Conservation (phyloP, 2,113 vertebrate species). For the Myotis yumanensis region DNA sequence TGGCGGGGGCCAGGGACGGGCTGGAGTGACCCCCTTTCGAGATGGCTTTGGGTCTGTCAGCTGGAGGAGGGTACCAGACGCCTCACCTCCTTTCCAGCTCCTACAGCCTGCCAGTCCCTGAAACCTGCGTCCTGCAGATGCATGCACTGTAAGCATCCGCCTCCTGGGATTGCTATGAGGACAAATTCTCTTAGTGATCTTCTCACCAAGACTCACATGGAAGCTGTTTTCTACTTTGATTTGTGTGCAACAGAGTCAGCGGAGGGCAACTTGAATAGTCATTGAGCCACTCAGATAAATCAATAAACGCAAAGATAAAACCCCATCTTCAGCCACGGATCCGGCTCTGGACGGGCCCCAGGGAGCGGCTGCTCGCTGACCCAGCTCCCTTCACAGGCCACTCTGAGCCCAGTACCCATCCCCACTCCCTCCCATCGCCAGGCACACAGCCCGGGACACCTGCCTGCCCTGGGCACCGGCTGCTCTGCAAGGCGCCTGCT, state of each 20-base stretch:
- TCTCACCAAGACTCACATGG: neutral
- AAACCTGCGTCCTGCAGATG: neutral
- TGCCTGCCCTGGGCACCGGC: too few relatives aligned
- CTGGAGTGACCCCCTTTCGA: neutral
- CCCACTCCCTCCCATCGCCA: too few relatives aligned
- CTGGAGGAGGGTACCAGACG: accelerated
- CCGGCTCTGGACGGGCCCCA: neutral
- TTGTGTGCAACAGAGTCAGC: neutral
- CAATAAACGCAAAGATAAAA: neutral
- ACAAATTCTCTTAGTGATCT: neutral
- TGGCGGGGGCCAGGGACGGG: neutral
- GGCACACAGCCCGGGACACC: too few relatives aligned
- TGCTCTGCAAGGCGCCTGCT: too few relatives aligned
- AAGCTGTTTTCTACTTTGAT: neutral
- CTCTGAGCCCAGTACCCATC: neutral
- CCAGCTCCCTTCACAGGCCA: neutral
- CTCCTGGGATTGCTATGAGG: neutral
- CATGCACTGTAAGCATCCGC: neutral
- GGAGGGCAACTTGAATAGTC: neutral
- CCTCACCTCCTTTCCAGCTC: neutral
- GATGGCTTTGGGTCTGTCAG: neutral
- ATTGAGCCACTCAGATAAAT: neutral
- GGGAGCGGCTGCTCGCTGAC: accelerated
- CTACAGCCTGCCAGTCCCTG: neutral
- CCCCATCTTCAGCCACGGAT: too few relatives aligned